Conservation (phyloP, 1,140 invertebrate species). For the Matsumurasca onukii region DNA sequence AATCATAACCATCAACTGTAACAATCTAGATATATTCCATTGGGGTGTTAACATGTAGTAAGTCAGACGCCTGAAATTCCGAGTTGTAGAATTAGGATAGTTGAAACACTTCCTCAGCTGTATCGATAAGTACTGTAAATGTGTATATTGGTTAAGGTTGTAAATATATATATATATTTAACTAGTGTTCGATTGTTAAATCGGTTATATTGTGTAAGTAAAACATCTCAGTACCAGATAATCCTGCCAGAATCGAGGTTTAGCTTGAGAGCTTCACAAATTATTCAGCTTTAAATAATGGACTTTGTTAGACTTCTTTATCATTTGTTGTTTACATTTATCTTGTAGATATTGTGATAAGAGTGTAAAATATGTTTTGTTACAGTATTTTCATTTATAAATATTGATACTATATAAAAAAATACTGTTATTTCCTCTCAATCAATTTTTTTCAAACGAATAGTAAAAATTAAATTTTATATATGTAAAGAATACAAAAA, state of each 20-base stretch:
- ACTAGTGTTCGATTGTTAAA: background rate
- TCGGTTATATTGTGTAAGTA: background rate
- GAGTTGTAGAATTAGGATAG: conserved; percentile 14
- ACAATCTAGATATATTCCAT: conserved; percentile 2
- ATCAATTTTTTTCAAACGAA: no score
- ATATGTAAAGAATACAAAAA: no score
- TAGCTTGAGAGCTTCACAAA: background rate
- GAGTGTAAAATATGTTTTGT: no score
- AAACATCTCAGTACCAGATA: background rate
- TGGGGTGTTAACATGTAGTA: conserved; percentile 11
- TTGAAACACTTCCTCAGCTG: background rate
- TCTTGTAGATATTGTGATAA: no score
- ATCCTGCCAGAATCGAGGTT: background rate
- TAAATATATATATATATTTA: conserved; percentile 6
- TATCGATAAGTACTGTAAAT: conserved; percentile 18
- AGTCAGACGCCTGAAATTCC: conserved; percentile 9
- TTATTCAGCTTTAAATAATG: background rate
- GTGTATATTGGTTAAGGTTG: conserved; percentile 23
- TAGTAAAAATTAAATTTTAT: no score
- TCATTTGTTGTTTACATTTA: no score
- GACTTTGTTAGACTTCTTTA: no score
- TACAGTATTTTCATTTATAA: no score
- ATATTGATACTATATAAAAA: no score
- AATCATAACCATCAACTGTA: conserved; percentile 16
- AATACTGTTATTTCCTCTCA: no score